These are phyloP conservation scores for Sciurus carolinensis DNA, from an alignment of 2,797 vertebrate genomes.

Conservation along the genomic window DNA sequence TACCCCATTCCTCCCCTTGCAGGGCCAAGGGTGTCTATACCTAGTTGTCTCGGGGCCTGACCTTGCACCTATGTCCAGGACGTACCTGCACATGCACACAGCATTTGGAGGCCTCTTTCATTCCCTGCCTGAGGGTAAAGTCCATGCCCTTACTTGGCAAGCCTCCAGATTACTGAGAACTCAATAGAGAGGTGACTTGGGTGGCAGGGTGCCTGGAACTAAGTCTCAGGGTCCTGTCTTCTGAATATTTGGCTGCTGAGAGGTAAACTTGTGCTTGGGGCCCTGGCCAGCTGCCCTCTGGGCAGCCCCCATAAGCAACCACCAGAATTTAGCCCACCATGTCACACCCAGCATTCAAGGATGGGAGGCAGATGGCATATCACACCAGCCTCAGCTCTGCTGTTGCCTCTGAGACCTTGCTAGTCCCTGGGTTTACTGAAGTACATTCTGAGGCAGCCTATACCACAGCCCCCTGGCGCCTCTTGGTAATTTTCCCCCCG, in stretches of 20 bases:
- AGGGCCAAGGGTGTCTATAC: neutral
- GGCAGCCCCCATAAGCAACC: neutral
- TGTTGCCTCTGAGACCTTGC: neutral
- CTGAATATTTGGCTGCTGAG: neutral
- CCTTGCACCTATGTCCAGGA: neutral
- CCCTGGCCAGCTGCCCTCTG: neutral
- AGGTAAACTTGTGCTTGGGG: neutral
- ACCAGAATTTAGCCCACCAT: neutral
- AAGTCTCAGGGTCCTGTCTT: neutral
- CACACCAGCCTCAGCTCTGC: neutral
- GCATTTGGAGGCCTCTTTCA: neutral
- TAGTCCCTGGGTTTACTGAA: fast-evolving
- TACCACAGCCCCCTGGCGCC: neutral
- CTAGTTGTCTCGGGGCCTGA: neutral
- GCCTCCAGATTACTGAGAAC: slow-evolving; percentile 1
- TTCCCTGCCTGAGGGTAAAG: neutral
- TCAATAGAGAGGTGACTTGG: neutral
- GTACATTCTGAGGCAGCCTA: neutral
- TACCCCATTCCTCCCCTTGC: no score
- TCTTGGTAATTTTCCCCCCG: neutral
- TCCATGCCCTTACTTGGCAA: neutral
- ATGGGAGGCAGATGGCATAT: neutral
- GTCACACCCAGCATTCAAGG: neutral
- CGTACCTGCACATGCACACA: fast-evolving
- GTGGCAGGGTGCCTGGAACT: neutral